phyloP scores from a whole-genome alignment of 2,797 vertebrate genomes.

The Silurus lanzhouensis region DNA sequence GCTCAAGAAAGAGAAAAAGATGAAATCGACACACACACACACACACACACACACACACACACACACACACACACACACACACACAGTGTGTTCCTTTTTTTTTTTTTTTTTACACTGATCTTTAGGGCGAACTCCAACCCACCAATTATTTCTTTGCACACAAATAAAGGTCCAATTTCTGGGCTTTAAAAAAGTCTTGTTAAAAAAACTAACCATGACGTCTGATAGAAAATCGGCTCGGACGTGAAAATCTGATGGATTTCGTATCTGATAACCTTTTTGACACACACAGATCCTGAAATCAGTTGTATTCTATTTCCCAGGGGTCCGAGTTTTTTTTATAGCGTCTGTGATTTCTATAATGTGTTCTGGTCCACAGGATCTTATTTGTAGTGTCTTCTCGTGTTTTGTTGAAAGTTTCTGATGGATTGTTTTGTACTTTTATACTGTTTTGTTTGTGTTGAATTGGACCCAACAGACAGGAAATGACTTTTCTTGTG shows the following conservation, averaged over 20 bases:
- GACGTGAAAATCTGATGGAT: neutral
- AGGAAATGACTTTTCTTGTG: neutral
- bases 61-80: slow-evolving; percentile 12
- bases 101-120: neutral
- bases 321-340: too few species aligned
- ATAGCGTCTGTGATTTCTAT: too few species aligned
- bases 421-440: too few species aligned
- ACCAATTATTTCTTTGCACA: too few species aligned
- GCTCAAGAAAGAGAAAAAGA: too few species aligned
- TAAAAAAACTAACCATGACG: too few species aligned
- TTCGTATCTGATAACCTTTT: neutral
- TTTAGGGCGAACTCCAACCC: neutral
- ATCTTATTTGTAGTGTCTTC: neutral
- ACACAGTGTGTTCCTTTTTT: neutral
- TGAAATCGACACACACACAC: neutral
- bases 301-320: neutral
- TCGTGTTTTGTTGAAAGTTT: neutral
- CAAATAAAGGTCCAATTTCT: neutral
- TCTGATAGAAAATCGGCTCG: neutral
- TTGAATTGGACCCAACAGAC: neutral
- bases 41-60: neutral
- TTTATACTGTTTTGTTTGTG: neutral
- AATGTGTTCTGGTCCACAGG: neutral
- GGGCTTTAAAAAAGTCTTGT: neutral
- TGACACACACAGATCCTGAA: neutral